Conservation (phyloP, 2,888 invertebrate genomes). For the Slavum lentiscoides region DNA sequence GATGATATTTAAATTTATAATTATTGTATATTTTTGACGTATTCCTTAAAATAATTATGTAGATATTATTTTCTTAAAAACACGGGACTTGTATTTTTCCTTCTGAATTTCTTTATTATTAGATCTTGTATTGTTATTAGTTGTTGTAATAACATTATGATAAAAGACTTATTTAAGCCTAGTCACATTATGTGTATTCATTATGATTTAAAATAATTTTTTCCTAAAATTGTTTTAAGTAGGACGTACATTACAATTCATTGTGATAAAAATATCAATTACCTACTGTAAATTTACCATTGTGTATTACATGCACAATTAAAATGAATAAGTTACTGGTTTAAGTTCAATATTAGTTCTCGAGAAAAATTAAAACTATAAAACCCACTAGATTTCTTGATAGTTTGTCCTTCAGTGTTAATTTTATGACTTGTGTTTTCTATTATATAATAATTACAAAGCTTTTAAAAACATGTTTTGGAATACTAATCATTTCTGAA, state of each 20-base stretch:
- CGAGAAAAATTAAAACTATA: background rate
- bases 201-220: slow-evolving; percentile 23
- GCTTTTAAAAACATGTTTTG: background rate
- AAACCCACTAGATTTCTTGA: background rate
- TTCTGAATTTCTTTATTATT: slow-evolving; percentile 17
- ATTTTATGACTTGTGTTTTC: slow-evolving; percentile 15
- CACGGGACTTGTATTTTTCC: slow-evolving; percentile 25
- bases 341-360: background rate
- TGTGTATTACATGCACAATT: slow-evolving; percentile 11
- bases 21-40: slow-evolving; percentile 31
- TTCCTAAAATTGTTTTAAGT: slow-evolving; percentile 4
- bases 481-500: background rate
- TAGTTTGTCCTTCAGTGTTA: slow-evolving; percentile 8
- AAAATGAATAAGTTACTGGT: slow-evolving; percentile 9
- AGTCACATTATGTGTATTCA: slow-evolving; percentile 45
- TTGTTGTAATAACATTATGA: slow-evolving; percentile 48
- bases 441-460: slow-evolving; percentile 1
- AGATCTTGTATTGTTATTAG: slow-evolving; percentile 50
- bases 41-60: slow-evolving; percentile 34
- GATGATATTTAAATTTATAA: slow-evolving; percentile 5
- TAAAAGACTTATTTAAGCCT: slow-evolving; percentile 50
- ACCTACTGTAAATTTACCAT: slow-evolving; percentile 11
- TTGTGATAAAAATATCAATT: slow-evolving; percentile 44
- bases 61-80: slow-evolving; percentile 16
- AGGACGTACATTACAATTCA: slow-evolving; percentile 10